These are phyloP conservation scores for Myotis myotis DNA, from an alignment of 2,797 vertebrate genomes.

Conservation along the genomic window DNA sequence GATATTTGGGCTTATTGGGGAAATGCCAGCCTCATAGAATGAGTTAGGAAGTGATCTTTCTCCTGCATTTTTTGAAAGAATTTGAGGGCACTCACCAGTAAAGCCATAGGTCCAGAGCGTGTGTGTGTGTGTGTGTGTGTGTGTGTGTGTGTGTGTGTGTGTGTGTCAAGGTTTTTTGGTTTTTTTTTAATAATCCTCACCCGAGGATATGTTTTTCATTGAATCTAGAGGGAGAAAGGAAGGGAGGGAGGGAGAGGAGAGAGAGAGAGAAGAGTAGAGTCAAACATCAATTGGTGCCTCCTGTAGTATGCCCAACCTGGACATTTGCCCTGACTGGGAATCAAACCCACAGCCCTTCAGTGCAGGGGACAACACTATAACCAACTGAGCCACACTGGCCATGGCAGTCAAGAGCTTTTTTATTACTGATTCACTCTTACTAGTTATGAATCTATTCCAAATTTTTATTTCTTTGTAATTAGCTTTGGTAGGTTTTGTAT, in stretches of 20 bases:
- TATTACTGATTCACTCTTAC: background rate
- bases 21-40: background rate
- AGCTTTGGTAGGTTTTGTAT: background rate
- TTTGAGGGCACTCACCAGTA: background rate
- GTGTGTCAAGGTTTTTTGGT: too few relatives aligned
- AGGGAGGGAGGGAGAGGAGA: too few relatives aligned
- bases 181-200: background rate
- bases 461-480: background rate
- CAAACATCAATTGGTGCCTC: too few relatives aligned
- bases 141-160: too few relatives aligned
- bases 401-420: background rate
- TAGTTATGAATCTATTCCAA: background rate
- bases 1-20: background rate
- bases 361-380: background rate
- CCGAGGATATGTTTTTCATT: background rate
- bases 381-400: background rate
- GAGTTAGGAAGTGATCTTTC: background rate
- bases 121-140: too few relatives aligned
- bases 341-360: background rate
- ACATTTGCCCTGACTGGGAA: background rate
- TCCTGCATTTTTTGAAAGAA: background rate
- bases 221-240: background rate
- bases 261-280: too few relatives aligned
- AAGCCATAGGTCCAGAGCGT: too few relatives aligned
- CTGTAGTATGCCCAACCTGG: too few relatives aligned